These are phyloP conservation scores for Lontra canadensis DNA, from an alignment of 2,113 vertebrate species.

Conservation along the genomic window DNA sequence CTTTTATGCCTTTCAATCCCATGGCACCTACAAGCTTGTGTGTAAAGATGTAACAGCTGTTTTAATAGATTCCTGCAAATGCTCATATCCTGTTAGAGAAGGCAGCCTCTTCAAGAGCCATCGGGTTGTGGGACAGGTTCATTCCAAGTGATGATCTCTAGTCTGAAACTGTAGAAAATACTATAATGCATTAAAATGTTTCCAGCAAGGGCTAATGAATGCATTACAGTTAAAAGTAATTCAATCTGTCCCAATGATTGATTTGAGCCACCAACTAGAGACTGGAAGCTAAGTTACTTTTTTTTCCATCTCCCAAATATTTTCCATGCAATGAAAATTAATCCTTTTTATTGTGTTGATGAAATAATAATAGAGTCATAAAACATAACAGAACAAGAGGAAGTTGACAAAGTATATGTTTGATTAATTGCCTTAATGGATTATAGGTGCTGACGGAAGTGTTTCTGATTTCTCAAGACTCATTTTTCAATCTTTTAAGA, in stretches of 20 bases:
- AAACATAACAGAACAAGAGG: slow-evolving; percentile 81
- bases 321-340: slow-evolving; percentile 77
- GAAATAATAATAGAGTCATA: slow-evolving; percentile 82
- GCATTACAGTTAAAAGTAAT: slow-evolving; percentile 73
- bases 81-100: slow-evolving; percentile 5
- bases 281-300: slow-evolving; percentile 59
- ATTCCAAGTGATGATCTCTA: background rate
- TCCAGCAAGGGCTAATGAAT: slow-evolving; percentile 47
- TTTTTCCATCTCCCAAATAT: slow-evolving; percentile 56
- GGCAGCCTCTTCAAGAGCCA: background rate
- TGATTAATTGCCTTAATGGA: slow-evolving; percentile 84
- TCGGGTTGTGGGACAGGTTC: background rate
- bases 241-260: slow-evolving; percentile 64
- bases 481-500: slow-evolving; percentile 78
- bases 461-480: slow-evolving; percentile 41
- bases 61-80: background rate
- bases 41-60: background rate
- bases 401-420: slow-evolving; percentile 77
- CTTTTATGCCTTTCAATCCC: background rate
- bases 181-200: slow-evolving; percentile 53
- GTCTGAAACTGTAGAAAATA: slow-evolving; percentile 9
- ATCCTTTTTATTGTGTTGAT: slow-evolving; percentile 80
- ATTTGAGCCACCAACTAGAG: slow-evolving; percentile 63
- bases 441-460: slow-evolving; percentile 80
- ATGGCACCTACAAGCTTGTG: background rate